Evolutionary conservation across 2,888 invertebrate genomes (phyloP).

Genomic region (Ochropleura plecta): DNA sequence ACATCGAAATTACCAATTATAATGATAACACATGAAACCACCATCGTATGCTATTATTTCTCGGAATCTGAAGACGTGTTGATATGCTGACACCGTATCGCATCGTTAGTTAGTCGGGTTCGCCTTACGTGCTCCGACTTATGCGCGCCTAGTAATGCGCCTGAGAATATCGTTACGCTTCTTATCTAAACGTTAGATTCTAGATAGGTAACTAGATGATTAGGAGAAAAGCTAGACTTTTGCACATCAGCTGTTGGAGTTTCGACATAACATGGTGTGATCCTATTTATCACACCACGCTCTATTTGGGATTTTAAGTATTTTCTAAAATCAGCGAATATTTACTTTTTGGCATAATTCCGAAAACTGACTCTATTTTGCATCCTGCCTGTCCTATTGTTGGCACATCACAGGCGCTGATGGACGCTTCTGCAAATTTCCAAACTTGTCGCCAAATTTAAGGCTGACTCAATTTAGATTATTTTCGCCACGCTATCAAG

Average conservation of each 20-base stretch:
- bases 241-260: background rate
- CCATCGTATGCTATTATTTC: slow-evolving; percentile 68
- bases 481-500: too few species aligned
- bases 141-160: slow-evolving; percentile 44
- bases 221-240: slow-evolving; percentile 1
- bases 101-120: slow-evolving; percentile 19
- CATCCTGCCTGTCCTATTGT: too few species aligned
- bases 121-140: slow-evolving; percentile 52
- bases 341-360: too few species aligned
- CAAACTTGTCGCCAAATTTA: too few species aligned
- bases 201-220: slow-evolving; percentile 14
- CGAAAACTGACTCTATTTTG: background rate
- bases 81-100: slow-evolving; percentile 64
- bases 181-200: slow-evolving; percentile 50
- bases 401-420: too few species aligned
- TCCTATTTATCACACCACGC: background rate
- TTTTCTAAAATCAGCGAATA: background rate
- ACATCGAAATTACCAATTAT: slow-evolving; percentile 55
- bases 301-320: background rate
- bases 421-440: too few species aligned
- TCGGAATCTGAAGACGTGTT: slow-evolving; percentile 68
- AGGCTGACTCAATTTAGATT: too few species aligned
- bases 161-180: slow-evolving; percentile 16
- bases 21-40: slow-evolving; percentile 53
- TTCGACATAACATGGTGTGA: background rate